phyloP scores from a whole-genome alignment of 2,888 invertebrate genomes.

The Eurytoma adleriae region DNA sequence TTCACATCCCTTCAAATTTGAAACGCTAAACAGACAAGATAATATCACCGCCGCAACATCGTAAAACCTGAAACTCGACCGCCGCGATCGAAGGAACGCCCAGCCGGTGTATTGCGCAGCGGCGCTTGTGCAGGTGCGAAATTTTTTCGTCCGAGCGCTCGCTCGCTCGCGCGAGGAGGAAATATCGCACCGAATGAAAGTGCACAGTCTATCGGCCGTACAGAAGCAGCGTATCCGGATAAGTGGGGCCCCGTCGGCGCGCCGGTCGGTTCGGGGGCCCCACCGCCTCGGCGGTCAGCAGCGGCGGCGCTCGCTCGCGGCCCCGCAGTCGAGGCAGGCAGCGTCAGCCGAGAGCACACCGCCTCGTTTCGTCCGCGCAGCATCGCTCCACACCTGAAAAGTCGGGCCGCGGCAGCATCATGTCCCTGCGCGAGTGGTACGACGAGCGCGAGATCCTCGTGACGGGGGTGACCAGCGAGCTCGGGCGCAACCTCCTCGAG shows the following conservation, averaged over 20 bases:
- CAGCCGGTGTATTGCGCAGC: too few species aligned
- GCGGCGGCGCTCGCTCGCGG: neutral
- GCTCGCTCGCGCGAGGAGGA: neutral
- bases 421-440: conserved; percentile 71
- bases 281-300: neutral
- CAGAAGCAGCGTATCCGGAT: too few species aligned
- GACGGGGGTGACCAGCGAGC: conserved; percentile 69
- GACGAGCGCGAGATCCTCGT: conserved; percentile 67
- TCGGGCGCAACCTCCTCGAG: conserved; percentile 67
- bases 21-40: too few species aligned
- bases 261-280: neutral
- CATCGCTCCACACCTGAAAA: neutral
- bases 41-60: too few species aligned
- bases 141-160: too few species aligned
- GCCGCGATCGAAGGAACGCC: too few species aligned
- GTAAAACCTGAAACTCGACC: too few species aligned
- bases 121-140: too few species aligned
- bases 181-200: conserved; percentile 40
- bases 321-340: too few species aligned
- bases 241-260: too few species aligned
- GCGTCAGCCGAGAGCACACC: neutral
- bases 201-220: neutral
- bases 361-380: neutral
- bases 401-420: conserved; percentile 52
- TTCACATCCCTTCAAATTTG: too few species aligned